Base-by-base conservation (phyloP, 2,797 vertebrate genomes). In the Cirrhinus mrigala region DNA sequence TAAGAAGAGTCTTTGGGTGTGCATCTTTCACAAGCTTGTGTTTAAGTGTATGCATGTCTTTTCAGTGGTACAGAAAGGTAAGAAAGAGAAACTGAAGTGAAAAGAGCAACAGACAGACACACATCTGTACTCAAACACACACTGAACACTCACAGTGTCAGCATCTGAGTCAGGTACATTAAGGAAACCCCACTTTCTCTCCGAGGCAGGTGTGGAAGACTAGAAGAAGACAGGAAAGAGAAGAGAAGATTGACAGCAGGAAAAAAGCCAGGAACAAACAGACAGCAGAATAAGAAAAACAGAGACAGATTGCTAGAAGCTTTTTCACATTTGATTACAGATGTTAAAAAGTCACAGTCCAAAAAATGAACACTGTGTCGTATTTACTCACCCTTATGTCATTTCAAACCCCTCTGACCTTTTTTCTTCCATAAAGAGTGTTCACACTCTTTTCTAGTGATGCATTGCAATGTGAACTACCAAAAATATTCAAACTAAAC, bases 91-190 rank as follows among this genome's bases (percentile, higher is more conserved):
- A 58, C 16, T 40, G 74, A 60, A 37, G 74, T n/a, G 10, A 66
- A 79, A 77, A 27, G 44, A 87, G 64, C 62, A 82, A 89, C 85
- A 66, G 24, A 82, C 83, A 84, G 27, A 83, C 83, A 50, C 27
- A 87, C 73, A 60, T 22, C 60, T 40, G 33, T 12, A 77, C 29
- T 29, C 73, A 29, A 40, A 54, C 27, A 40, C 33, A 83, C 73
- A 79, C 24, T 80, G 87, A 94, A 91, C 94, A 96, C 98, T 99
- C 94, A 99, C 98, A 94, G 98, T 99, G 94, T 99, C 98, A 90
- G 97, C 97, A 9, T 99, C 98, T 56, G 96, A 96, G 94, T 99
- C 97, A 7, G 97, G 98, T 88, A 99, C 94, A 94, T 96, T 98
- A 95, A 99, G 96, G 92, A 96, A 96, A 27, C 92, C 95, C 97